Percentiles rank a stretch among this genome's conserved stretches.
Conservation (phyloP, 2,113 vertebrate genomes). For the Caloenas nicobarica region DNA sequence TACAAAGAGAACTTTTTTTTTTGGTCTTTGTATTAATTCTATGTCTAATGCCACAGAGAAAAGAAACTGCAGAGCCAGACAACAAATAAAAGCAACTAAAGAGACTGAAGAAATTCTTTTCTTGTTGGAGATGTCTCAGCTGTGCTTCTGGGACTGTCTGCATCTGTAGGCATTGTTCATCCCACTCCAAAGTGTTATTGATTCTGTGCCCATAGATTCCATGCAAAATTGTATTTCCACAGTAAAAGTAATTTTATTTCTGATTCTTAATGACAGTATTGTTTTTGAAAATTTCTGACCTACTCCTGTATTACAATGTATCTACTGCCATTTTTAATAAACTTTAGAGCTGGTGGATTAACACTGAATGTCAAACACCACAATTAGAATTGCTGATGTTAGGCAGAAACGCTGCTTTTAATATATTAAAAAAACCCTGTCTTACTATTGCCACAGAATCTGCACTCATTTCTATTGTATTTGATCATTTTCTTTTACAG, state of each 20-base stretch:
- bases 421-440: conserved; percentile 1
- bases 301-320: neutral
- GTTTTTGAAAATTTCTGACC: conserved; percentile 42
- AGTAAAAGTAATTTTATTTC: conserved; percentile 49
- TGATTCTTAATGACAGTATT: conserved; percentile 26
- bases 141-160: neutral
- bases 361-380: conserved; percentile 63
- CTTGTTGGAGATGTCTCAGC: neutral
- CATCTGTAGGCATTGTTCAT: neutral
- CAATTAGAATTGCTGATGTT: conserved; percentile 66
- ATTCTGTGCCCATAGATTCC: conserved; percentile 27
- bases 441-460: conserved; percentile 29
- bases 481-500: conserved; percentile 6
- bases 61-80: conserved; percentile 16
- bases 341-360: conserved; percentile 62
- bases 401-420: conserved; percentile 39
- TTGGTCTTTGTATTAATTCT: conserved; percentile 50
- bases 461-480: conserved; percentile 15
- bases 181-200: neutral
- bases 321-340: conserved; percentile 69
- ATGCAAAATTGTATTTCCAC: conserved; percentile 33
- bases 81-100: conserved; percentile 52
- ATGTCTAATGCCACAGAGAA: conserved; percentile 9
- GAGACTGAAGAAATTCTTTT: neutral
- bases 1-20: neutral